A percentile compares a stretch with the other conserved stretches of the same genome.
phyloP scores from a whole-genome alignment of 2,888 invertebrate species.

The Thymelicus acteon region DNA sequence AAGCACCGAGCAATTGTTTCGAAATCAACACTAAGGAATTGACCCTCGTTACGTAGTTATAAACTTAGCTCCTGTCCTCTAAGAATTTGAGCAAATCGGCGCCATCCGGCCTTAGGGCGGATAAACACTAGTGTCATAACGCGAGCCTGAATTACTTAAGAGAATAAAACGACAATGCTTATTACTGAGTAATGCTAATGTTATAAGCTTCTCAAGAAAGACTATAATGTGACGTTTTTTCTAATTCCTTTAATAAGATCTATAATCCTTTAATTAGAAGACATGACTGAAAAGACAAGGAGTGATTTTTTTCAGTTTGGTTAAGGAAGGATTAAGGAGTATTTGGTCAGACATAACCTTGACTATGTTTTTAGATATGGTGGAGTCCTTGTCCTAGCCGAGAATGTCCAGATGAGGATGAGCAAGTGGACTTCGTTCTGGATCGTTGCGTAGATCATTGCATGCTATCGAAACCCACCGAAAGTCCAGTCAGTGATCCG shows the following conservation, averaged over 20 bases:
- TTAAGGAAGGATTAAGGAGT: too few species aligned
- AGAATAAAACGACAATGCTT: conserved; percentile 73
- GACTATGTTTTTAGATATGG: conserved; percentile 85
- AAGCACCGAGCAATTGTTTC: conserved; percentile 43
- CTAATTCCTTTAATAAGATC: too few species aligned
- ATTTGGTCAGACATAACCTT: background rate
- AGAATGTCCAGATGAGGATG: conserved; percentile 90
- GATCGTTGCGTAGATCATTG: conserved; percentile 91
- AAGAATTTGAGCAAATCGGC: conserved; percentile 83
- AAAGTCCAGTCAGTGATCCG: conserved; percentile 68
- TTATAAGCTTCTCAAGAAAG: background rate
- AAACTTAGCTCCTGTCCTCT: conserved; percentile 64
- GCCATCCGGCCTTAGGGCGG: conserved; percentile 78
- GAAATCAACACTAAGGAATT: conserved; percentile 62
- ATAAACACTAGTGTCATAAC: conserved; percentile 75
- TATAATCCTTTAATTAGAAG: too few species aligned
- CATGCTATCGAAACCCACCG: conserved; percentile 77
- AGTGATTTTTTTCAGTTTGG: too few species aligned
- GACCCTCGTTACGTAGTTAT: conserved; percentile 62
- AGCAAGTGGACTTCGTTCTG: conserved; percentile 89
- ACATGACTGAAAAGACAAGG: too few species aligned
- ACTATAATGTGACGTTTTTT: background rate
- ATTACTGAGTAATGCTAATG: conserved; percentile 36
- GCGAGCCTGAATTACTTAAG: conserved; percentile 74
- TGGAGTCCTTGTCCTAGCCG: conserved; percentile 93